Conservation (phyloP, 2,113 vertebrate species). For the Rhabdornis inornatus region DNA sequence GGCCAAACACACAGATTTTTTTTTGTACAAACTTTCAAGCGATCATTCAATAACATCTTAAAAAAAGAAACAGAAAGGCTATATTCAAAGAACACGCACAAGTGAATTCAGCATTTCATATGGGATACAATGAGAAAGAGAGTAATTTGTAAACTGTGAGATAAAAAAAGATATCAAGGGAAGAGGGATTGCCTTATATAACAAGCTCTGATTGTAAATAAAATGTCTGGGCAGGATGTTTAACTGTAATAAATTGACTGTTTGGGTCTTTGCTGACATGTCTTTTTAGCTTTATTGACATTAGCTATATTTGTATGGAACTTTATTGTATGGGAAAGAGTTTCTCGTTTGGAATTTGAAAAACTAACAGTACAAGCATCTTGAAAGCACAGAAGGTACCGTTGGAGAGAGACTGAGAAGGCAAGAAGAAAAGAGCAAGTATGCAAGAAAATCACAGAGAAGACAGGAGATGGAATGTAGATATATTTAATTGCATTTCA, state of each 20-base stretch:
- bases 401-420: neutral
- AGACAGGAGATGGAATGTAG: neutral
- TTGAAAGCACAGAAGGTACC: neutral
- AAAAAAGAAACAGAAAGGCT: neutral
- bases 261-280: constrained; percentile 35
- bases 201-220: constrained; percentile 32
- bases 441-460: neutral
- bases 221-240: constrained; percentile 37
- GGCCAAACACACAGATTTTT: neutral
- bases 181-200: constrained; percentile 27
- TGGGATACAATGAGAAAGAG: neutral
- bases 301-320: constrained; percentile 10
- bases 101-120: constrained; percentile 20
- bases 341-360: neutral
- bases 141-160: constrained; percentile 31
- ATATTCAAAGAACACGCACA: neutral
- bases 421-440: neutral
- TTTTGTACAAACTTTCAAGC: neutral
- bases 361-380: neutral
- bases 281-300: constrained; percentile 35
- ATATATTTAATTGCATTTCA: neutral
- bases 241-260: constrained; percentile 36
- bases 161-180: constrained; percentile 6
- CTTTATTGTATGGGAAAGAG: neutral
- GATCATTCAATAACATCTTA: neutral